phyloP scores from a whole-genome alignment of 2,113 vertebrate species.

The Mesitornis unicolor region DNA sequence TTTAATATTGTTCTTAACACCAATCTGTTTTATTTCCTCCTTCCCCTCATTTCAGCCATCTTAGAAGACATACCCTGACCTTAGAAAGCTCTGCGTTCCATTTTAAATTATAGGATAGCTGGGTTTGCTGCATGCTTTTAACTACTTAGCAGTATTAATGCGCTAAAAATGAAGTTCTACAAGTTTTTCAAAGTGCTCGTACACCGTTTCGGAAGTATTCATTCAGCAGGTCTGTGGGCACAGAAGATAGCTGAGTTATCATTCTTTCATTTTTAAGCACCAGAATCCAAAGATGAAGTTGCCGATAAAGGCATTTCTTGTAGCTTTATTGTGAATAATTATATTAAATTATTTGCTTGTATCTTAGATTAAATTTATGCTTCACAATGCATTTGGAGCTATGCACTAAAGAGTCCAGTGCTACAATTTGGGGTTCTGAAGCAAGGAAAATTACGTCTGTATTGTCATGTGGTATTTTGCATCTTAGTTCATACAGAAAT shows the following conservation, averaged over 20 bases:
- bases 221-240: background rate
- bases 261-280: background rate
- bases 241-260: background rate
- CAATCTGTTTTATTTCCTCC: background rate
- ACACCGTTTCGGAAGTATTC: background rate
- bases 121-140: background rate
- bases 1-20: background rate
- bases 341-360: background rate
- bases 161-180: background rate
- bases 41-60: background rate
- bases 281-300: background rate
- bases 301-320: background rate
- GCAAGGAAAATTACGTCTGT: fast-evolving
- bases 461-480: background rate
- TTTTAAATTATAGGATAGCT: background rate
- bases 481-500: background rate
- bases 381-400: background rate
- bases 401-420: background rate
- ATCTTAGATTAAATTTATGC: background rate
- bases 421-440: background rate
- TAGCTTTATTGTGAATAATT: background rate
- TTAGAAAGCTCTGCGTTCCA: background rate
- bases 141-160: background rate
- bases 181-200: background rate
- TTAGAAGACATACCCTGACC: background rate